A percentile compares a stretch with the other conserved stretches of the same genome.
Conservation (phyloP, 2,797 vertebrate species). For the Hoplostethus atlanticus region DNA sequence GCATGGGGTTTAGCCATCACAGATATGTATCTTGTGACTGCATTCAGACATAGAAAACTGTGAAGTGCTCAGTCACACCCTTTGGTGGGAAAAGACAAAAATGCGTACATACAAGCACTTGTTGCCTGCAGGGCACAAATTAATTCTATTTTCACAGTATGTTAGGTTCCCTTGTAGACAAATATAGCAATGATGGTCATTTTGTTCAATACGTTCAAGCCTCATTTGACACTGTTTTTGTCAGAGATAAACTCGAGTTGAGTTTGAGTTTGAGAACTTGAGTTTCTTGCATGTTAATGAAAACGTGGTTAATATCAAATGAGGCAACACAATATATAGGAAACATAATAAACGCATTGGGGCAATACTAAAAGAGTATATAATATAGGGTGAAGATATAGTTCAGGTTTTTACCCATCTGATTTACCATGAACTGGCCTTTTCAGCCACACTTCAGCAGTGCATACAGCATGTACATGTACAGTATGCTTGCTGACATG, state of each 20-base stretch:
- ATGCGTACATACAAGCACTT: slow-evolving; percentile 1
- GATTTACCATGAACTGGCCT: no score
- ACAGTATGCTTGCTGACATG: no score
- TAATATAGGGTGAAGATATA: no score
- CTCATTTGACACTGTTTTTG: not conserved
- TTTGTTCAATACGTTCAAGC: slow-evolving; percentile 10
- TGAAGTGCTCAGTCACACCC: slow-evolving; percentile 68
- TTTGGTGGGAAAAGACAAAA: slow-evolving; percentile 41
- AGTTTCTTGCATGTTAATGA: no score
- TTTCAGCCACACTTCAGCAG: no score
- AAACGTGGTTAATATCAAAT: no score
- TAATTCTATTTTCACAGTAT: slow-evolving; percentile 40
- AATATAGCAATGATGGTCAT: not conserved
- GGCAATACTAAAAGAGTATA: no score
- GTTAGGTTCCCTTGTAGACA: not conserved
- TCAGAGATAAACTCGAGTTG: not conserved
- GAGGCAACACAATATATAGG: no score
- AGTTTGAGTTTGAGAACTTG: no score
- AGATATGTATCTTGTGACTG: slow-evolving; percentile 67
- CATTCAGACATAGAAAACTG: slow-evolving; percentile 55
- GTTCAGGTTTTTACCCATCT: no score
- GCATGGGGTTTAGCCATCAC: slow-evolving; percentile 23
- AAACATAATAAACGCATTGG: no score
- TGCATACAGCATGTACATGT: no score
- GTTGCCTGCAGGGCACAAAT: slow-evolving; percentile 10